Base-by-base conservation (phyloP, 2,113 vertebrate species). In the Drymodes brunneopygia region DNA sequence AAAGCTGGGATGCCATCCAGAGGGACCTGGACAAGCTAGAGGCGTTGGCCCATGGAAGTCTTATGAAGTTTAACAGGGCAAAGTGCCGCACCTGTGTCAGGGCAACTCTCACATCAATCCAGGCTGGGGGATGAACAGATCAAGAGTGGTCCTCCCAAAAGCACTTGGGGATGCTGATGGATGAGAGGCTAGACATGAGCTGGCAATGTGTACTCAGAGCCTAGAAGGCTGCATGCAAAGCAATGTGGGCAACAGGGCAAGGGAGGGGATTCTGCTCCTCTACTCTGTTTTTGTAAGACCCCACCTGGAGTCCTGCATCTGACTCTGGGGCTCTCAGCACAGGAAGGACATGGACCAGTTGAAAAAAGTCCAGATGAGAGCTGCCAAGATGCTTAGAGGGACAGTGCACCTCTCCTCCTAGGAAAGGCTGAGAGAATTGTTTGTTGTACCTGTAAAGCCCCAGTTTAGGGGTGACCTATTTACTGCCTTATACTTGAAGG, bases 211-310 rank as follows among this genome's bases (percentile, higher is more conserved):
- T 11, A 9, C 13, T 58, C 12, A 3, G 7, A 44, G 22, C 36
- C 22, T 53, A 60, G 53, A 51, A 18, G 29, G 24, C 42, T 48
- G 44, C 16, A 50, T 11, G 44, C 22, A 66, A 29, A 66, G 17
- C 31, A 48, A 4, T 0, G 0, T 21, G 35, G 20, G 4, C 25
- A 48, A 44, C 16, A 66, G 15, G 24, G 10, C 4, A 0, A 40
- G 29, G 29, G 24, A 57, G 24, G 12, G 15, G 16, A 25, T 50
- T 50, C 51, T 45, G 33, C 2, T 22, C 27, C 33, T 51, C 62
- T 71, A 3, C 3, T 11, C 64, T 81, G 14, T n/a, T n/a, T n/a
- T n/a, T n/a, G 1, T 67, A 23, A 77, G 33, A 22, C 6, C 35
- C 13, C 22, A 22, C 31, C 45, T 77, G 62, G 3, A 69, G 47